Evolutionary conservation across 2,797 vertebrate species (phyloP), one percentile per base, ranked within the genome.

Genomic region (Cossypha niveicapilla): DNA sequence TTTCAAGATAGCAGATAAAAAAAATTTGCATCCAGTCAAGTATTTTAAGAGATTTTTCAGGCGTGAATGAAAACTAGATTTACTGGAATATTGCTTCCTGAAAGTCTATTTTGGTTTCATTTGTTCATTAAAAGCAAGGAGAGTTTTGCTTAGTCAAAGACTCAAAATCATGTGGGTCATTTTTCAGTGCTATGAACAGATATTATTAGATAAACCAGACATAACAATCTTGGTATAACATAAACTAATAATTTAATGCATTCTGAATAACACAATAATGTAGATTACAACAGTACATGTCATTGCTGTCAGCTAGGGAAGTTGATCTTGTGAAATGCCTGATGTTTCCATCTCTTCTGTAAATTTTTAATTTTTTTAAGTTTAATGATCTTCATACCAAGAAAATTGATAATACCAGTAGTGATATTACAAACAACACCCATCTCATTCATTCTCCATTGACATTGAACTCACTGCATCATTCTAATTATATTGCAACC

Each of bases 21-120:
- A 45, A 72, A 68, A 71, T 35, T 8, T 71, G 41, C 37, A 88
- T 68, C 27, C 16, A 48, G 53, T 50, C 41, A 70, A 14, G 32
- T 58, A 51, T 63, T 56, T 83, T 45, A 83, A 57, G 30, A 76
- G 5, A 83, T 83, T 94, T 94, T 96, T 91, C 66, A 88, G 79
- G 32, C 14, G 8, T 61, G 63, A 87, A 70, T 65, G 44, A 68
- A 93, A 92, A 94, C 21, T 70, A 8, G 41, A 53, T 94, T 86
- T 91, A 66, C 25, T 11, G 28, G 60, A 84, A 10, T 71, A 77
- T 58, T 89, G 17, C 67, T 95, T 93, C 39, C 44, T 88, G 28
- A 75, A 18, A 91, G 89, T 48, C 3, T 70, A 9, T 88, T 50
- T 93, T 71, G 11, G 25, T 90, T 97, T 96, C 50, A 44, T 37